Base-by-base conservation (phyloP, 1,140 invertebrate species). In the Muscidifurax raptorellus region DNA sequence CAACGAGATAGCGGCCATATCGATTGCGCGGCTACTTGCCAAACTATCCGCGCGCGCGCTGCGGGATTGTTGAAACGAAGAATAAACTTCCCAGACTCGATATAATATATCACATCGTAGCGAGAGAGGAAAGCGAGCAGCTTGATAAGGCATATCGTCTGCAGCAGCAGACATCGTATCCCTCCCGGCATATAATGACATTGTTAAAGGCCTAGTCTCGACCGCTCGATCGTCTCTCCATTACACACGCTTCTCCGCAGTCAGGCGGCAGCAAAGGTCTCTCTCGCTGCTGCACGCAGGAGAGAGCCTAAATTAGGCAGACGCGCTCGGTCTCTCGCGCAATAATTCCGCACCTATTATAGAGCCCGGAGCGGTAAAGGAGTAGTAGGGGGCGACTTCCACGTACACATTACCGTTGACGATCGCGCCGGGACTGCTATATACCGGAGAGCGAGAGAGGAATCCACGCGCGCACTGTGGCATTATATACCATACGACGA, bases 401-500 rank as follows among this genome's bases (percentile, higher is more conserved):
- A 77, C 75, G 75, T 77, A 83, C 75, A 69, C 52, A 52, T 83
- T 77, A 69, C 74, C 32, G 74, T 69, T 77, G 82, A 77, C 59
- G 74, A 67, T 77, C 40, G 82, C 28, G 80, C 3, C 66, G 71
- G 71, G 47, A 75, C 40, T 13, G n/a, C 74, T 36, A n/a, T n/a
- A n/a, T n/a, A 13, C 22, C 28, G 80, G 66, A 36, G 32, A 5
- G 82, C 71, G 66, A 36, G 32, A 5, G 82, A 69, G 40, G 72
- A 74, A 74, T 64, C 82, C 75, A n/a, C 52, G 76, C 10, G 66
- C 32, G 75, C 36, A 79, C 74, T 15, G 67, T 40, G 44, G 66
- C 40, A 36, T 59, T 79, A 84, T 47, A 69, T 22, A 64, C 44
- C n/a, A n/a, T n/a, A 36, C 66, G 88, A 88, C 88, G 87, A 87